phyloP scores from a whole-genome alignment of 2,888 invertebrate species.

The Exephanes ischioxanthus region DNA sequence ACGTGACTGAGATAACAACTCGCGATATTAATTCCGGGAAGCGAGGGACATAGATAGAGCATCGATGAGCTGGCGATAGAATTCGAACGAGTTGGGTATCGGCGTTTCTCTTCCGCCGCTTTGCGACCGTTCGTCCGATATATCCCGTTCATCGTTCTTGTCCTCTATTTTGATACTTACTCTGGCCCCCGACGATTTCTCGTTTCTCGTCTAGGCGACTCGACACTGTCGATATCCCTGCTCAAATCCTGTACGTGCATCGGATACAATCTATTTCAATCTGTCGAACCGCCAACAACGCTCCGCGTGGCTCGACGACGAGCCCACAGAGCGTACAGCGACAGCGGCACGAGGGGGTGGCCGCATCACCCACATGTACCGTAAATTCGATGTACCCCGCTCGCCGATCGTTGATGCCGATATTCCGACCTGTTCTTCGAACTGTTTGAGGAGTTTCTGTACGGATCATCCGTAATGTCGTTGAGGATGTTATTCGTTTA shows the following conservation, averaged over 20 bases:
- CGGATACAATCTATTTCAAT: constrained; percentile 60
- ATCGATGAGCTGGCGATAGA: not conserved
- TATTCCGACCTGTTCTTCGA: constrained; percentile 9
- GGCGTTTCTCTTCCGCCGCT: not conserved
- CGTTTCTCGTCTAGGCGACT: constrained; percentile 52
- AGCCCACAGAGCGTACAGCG: not conserved
- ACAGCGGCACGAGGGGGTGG: constrained; percentile 1
- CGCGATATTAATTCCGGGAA: not conserved
- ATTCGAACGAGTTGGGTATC: not conserved
- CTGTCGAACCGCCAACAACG: constrained; percentile 49
- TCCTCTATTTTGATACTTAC: constrained; percentile 19
- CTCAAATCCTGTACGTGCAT: constrained; percentile 53
- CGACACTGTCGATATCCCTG: constrained; percentile 49
- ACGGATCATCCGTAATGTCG: not conserved
- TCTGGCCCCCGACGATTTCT: constrained; percentile 40
- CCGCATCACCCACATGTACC: not conserved
- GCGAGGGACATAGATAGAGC: not conserved
- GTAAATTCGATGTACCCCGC: constrained; percentile 30
- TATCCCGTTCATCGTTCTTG: not conserved
- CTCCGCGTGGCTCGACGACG: constrained; percentile 30
- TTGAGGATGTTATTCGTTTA: constrained; percentile 16
- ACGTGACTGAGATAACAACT: constrained; percentile 49
- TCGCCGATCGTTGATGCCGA: constrained; percentile 13
- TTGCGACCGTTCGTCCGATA: not conserved
- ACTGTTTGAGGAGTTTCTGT: not conserved